Evolutionary conservation across 2,888 invertebrate genomes (phyloP).

Genomic region (Apeira syringaria): DNA sequence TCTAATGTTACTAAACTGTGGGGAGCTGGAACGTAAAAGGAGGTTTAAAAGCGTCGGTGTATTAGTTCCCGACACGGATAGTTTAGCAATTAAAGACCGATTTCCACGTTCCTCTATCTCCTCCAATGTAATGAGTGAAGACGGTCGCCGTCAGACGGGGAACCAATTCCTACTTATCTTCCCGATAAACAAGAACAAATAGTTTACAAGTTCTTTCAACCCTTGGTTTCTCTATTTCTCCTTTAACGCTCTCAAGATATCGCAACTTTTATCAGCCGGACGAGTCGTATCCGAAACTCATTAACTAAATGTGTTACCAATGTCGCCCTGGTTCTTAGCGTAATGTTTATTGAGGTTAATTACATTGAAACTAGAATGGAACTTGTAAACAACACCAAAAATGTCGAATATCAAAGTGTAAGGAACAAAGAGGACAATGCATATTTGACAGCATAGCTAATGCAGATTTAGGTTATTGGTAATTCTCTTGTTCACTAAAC

Average conservation of each 20-base stretch:
- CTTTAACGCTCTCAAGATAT: conserved; percentile 66
- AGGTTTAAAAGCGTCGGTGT: conserved; percentile 48
- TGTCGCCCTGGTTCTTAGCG: conserved; percentile 25
- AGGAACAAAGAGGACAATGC: too few species aligned
- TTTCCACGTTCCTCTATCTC: conserved; percentile 63
- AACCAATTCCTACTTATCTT: conserved; percentile 67
- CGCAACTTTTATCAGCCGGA: conserved; percentile 63
- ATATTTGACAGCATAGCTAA: too few species aligned
- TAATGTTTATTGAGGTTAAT: conserved; percentile 4
- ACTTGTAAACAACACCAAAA: too few species aligned
- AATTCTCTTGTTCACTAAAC: too few species aligned
- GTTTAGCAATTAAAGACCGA: conserved; percentile 71
- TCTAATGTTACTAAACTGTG: conserved; percentile 10
- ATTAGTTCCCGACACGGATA: conserved; percentile 56
- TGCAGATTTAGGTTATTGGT: too few species aligned
- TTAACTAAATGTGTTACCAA: conserved; percentile 58
- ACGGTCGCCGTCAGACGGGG: conserved; percentile 55
- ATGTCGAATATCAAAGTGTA: too few species aligned
- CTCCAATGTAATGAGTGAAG: conserved; percentile 69
- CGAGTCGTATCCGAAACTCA: conserved; percentile 54
- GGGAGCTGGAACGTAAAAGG: conserved; percentile 32
- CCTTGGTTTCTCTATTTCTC: conserved; percentile 62
- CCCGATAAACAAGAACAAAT: conserved; percentile 79
- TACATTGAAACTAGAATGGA: conserved; percentile 10
- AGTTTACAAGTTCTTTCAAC: conserved; percentile 68